Evolutionary conservation across 2,888 invertebrate genomes (phyloP).

Genomic region (Hanleya hanleyi): DNA sequence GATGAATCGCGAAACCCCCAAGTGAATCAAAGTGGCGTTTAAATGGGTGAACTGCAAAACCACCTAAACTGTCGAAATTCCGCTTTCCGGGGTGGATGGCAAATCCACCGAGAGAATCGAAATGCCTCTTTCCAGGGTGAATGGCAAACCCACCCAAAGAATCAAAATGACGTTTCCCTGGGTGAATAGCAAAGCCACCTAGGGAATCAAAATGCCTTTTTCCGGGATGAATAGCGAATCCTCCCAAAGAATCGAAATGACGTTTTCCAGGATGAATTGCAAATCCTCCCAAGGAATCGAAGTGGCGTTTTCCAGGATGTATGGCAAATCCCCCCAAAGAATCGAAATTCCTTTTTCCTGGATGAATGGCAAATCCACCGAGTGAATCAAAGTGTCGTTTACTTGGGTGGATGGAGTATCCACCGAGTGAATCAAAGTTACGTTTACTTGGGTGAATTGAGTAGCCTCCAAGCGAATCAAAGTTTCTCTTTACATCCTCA

Average conservation of each 20-base stretch:
- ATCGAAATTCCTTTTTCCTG: constrained; percentile 7
- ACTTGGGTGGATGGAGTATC: neutral
- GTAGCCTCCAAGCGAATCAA: neutral
- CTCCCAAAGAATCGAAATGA: constrained; percentile 4
- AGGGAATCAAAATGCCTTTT: neutral
- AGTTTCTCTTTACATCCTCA: neutral
- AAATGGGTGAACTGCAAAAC: neutral
- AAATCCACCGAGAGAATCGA: constrained; percentile 2
- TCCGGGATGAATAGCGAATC: neutral
- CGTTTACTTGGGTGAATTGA: neutral
- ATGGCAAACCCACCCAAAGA: neutral
- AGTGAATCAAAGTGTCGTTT: constrained; percentile 7
- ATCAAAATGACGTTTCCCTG: neutral
- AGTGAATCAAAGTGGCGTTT: constrained; percentile 9
- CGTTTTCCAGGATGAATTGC: constrained; percentile 4
- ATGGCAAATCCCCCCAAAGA: neutral
- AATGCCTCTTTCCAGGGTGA: constrained; percentile 1
- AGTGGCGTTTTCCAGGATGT: constrained; percentile 5
- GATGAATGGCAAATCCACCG: neutral
- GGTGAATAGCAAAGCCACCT: neutral
- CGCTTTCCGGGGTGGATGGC: neutral
- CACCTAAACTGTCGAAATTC: neutral
- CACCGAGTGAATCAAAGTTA: constrained; percentile 4
- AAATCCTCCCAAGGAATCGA: constrained; percentile 5
- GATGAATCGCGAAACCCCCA: neutral